These are phyloP conservation scores for Elysia crispata DNA, from an alignment of 2,888 invertebrate genomes.

Conservation along the genomic window DNA sequence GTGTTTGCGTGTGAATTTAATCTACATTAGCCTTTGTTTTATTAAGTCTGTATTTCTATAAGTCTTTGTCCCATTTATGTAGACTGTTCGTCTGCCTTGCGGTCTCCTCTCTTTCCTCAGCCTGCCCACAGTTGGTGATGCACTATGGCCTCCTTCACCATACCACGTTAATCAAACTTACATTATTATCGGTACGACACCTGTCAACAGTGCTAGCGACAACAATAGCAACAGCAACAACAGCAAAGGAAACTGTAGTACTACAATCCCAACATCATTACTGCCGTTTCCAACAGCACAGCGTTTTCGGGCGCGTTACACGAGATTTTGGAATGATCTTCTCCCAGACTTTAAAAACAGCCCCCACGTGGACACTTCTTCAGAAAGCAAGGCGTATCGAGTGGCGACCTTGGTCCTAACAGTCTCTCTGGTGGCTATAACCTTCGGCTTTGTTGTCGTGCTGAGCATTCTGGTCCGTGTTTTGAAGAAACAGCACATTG, in stretches of 20 bases:
- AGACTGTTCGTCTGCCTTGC: no score
- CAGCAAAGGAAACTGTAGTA: constrained; percentile 56
- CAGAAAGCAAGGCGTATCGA: no score
- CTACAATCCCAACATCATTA: constrained; percentile 30
- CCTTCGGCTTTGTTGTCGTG: no score
- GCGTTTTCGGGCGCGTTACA: constrained; percentile 47
- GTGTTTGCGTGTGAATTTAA: no score
- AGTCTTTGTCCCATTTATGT: no score
- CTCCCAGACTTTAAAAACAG: constrained; percentile 29
- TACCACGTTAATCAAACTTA: neutral
- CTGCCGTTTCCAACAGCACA: constrained; percentile 34
- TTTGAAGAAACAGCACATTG: no score
- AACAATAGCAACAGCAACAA: neutral
- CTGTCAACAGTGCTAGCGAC: neutral
- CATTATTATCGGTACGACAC: neutral
- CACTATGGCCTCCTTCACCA: neutral
- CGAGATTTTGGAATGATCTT: constrained; percentile 53
- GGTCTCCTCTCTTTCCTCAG: neutral
- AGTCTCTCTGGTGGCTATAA: no score
- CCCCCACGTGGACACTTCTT: no score
- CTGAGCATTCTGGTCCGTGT: no score
- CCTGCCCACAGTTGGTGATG: neutral
- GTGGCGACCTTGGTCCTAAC: no score
- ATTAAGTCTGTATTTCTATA: no score
- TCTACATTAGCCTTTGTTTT: no score